Percentiles rank a stretch among this genome's conserved stretches.
phyloP scores from a whole-genome alignment of 1,140 invertebrate species.

The Dendrolimus kikuchii region DNA sequence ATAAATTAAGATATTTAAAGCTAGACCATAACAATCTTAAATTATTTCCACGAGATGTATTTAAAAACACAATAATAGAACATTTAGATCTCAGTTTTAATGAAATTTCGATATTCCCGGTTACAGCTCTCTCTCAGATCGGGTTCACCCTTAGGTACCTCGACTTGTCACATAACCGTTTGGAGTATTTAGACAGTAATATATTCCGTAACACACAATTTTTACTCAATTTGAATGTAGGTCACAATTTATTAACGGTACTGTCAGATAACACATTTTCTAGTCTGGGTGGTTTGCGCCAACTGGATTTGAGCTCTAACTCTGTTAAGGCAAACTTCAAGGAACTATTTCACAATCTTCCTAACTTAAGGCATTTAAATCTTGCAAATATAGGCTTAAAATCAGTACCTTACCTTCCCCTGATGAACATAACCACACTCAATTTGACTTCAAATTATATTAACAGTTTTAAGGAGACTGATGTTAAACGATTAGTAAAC shows the following conservation, averaged over 20 bases:
- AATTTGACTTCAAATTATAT: slow-evolving; percentile 85
- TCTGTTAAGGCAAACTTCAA: slow-evolving; percentile 88
- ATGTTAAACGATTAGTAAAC: slow-evolving; percentile 76
- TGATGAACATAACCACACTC: slow-evolving; percentile 80
- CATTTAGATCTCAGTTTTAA: slow-evolving; percentile 87
- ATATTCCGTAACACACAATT: slow-evolving; percentile 88
- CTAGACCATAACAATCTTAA: slow-evolving; percentile 83
- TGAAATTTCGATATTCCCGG: slow-evolving; percentile 82
- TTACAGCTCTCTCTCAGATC: slow-evolving; percentile 80
- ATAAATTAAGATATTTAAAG: slow-evolving; percentile 83
- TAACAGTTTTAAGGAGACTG: slow-evolving; percentile 73
- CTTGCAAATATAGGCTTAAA: slow-evolving; percentile 83
- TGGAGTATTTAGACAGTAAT: slow-evolving; percentile 90
- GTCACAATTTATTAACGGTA: slow-evolving; percentile 86
- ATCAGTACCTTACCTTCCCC: slow-evolving; percentile 80
- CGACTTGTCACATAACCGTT: slow-evolving; percentile 84
- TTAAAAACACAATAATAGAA: slow-evolving; percentile 85
- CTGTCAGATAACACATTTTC: slow-evolving; percentile 92
- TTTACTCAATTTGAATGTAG: slow-evolving; percentile 84
- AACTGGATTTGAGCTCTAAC: slow-evolving; percentile 87
- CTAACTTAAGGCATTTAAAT: slow-evolving; percentile 83
- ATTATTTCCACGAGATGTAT: slow-evolving; percentile 84
- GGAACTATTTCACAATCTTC: slow-evolving; percentile 91
- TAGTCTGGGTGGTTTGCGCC: slow-evolving; percentile 82
- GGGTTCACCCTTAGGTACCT: slow-evolving; percentile 83